phyloP scores from a whole-genome alignment of 2,888 invertebrate species.

The Entomobrya multifasciata region DNA sequence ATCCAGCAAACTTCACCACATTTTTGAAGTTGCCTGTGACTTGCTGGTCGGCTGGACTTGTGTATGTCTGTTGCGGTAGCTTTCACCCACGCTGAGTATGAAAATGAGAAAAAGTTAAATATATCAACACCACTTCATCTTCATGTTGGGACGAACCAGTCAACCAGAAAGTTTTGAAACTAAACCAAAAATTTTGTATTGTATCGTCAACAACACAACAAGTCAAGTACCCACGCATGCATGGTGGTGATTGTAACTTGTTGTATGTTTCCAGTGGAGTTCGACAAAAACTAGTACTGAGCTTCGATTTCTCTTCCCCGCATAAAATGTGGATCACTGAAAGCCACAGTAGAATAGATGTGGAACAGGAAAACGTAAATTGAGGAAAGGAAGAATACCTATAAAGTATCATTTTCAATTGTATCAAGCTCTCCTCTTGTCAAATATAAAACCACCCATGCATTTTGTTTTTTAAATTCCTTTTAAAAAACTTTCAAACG shows the following conservation, averaged over 20 bases:
- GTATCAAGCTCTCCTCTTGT: too few species aligned
- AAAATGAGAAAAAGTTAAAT: not conserved
- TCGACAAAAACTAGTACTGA: not conserved
- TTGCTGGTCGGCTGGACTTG: not conserved
- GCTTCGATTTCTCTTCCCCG: not conserved
- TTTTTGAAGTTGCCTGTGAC: not conserved
- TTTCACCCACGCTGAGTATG: not conserved
- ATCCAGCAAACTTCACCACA: constrained; percentile 15
- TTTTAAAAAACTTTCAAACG: too few species aligned
- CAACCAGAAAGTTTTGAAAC: not conserved
- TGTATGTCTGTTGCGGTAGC: not conserved
- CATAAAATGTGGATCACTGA: constrained; percentile 24
- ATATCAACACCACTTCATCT: constrained; percentile 30
- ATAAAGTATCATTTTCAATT: not conserved
- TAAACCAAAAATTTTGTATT: constrained; percentile 20
- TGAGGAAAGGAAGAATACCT: not conserved
- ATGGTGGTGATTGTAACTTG: too few species aligned
- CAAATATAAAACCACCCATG: too few species aligned
- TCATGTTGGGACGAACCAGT: constrained; percentile 17
- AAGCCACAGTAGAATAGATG: not conserved
- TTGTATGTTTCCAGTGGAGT: too few species aligned
- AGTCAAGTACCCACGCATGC: not conserved
- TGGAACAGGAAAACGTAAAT: constrained; percentile 25
- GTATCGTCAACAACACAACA: not conserved
- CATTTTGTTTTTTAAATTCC: too few species aligned